Conservation (phyloP, 2,797 vertebrate genomes). For the Myiothlypis coronata region DNA sequence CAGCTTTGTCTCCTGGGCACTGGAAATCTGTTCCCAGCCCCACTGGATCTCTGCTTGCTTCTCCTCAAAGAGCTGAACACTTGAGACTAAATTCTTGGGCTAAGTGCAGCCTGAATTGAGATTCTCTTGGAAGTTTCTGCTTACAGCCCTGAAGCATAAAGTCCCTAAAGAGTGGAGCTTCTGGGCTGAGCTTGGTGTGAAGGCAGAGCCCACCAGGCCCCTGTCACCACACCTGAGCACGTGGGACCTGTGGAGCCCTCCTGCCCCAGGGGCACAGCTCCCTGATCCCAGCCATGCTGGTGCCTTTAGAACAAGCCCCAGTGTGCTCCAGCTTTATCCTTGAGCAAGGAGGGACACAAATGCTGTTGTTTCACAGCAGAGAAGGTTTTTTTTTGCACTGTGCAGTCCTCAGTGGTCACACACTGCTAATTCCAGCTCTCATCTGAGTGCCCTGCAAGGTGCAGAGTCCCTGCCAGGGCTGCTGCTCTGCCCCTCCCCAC, state of each 20-base stretch:
- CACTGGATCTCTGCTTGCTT: neutral
- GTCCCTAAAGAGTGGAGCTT: neutral
- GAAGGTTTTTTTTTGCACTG: neutral
- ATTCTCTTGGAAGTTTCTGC: neutral
- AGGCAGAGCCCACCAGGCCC: neutral
- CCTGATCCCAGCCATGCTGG: neutral
- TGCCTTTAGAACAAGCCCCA: neutral
- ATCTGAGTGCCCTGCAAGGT: neutral
- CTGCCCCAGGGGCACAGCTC: neutral
- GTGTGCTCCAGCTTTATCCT: neutral
- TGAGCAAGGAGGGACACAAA: neutral
- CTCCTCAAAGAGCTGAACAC: neutral
- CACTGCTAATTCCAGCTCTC: neutral
- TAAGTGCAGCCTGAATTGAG: neutral
- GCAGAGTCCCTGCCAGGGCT: neutral
- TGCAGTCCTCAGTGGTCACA: neutral
- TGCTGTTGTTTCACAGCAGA: neutral
- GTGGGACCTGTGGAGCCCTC: neutral
- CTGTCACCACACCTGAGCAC: rapidly evolving
- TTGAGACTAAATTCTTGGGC: neutral
- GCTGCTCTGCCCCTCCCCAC: neutral
- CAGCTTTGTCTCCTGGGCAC: neutral
- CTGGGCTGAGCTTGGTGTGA: neutral
- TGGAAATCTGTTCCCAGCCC: neutral
- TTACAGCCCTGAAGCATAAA: neutral